Evolutionary conservation across 2,113 vertebrate genomes (phyloP), one percentile per base, ranked within the genome.

Genomic region (Tragelaphus buxtoni): DNA sequence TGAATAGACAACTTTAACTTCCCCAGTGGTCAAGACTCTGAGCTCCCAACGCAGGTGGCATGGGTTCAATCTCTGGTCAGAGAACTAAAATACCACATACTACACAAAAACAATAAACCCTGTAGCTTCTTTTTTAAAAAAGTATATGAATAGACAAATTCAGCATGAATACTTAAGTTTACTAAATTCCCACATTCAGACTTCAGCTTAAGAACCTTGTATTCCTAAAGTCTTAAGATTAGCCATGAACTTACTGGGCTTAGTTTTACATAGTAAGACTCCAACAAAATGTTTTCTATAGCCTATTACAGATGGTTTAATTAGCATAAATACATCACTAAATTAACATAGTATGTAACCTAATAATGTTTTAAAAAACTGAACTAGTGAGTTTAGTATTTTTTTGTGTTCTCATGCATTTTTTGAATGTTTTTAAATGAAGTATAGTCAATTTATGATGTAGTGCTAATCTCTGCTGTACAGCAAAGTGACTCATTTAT

Each of bases 301-400:
- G 55, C 13, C 55, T 60, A 82, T 47, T 47, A 89, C 7, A 92
- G 26, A 82, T 42, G 30, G 83, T 60, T 90, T 93, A 94, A 89
- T 76, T 94, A 95, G 79, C 72, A 91, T 35, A 95, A 91, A 82
- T 95, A 42, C 94, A 55, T 96, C 65, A 92, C 45, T 95, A 53
- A 93, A 87, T 65, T 58, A 80, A 55, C 30, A 85, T 4, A 91
- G 85, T 93, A 89, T 74, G 28, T 72, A 53, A 86, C 32, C 56
- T 89, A 95, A 86, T 35, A 85, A 69, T 42, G 20, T 92, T 97
- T 86, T 77, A 11, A 95, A 76, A 80, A 91, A 95, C 8, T 30
- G 83, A 97, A 80, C 49, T 30, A 72, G 76, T 45, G 26, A 92
- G 74, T 89, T 90, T 47, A n/a, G 16, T 72, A 65, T 87, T 77